phyloP scores from a whole-genome alignment of 2,888 invertebrate species.

The Harpalus rubripes region DNA sequence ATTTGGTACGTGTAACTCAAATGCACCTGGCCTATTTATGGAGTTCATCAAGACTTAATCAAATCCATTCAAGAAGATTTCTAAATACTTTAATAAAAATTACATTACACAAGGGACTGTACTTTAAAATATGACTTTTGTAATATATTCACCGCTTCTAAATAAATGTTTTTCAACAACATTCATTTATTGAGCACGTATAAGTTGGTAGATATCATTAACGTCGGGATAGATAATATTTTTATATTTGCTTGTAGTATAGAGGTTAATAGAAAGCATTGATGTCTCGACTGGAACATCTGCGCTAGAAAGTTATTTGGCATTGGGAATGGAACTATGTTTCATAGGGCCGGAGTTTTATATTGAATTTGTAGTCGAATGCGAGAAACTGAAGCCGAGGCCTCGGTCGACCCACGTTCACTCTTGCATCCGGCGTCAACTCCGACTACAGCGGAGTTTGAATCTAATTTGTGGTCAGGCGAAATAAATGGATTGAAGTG shows the following conservation, averaged over 20 bases:
- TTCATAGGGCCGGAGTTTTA: conserved; percentile 48
- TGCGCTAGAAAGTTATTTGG: conserved; percentile 28
- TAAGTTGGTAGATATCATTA: no score
- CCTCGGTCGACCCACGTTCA: conserved; percentile 9
- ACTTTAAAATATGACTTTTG: no score
- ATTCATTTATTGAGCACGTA: no score
- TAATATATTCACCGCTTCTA: no score
- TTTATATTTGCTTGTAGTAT: neutral
- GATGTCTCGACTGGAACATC: neutral
- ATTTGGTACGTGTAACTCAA: no score
- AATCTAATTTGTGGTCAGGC: conserved; percentile 63
- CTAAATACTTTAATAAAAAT: no score
- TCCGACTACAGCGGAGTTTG: conserved; percentile 51
- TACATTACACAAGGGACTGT: no score
- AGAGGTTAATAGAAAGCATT: neutral
- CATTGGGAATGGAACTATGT: conserved; percentile 23
- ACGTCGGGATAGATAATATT: neutral
- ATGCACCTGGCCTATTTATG: no score
- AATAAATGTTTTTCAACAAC: no score
- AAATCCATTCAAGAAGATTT: no score
- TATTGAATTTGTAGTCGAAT: conserved; percentile 58
- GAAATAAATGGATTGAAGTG: conserved; percentile 64
- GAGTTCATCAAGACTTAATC: no score
- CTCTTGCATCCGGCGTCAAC: conserved; percentile 49
- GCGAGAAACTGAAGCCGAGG: conserved; percentile 32